A percentile compares a stretch with the other conserved stretches of the same genome.
Conservation (phyloP, 2,888 invertebrate genomes). For the Argyresthia albistria region DNA sequence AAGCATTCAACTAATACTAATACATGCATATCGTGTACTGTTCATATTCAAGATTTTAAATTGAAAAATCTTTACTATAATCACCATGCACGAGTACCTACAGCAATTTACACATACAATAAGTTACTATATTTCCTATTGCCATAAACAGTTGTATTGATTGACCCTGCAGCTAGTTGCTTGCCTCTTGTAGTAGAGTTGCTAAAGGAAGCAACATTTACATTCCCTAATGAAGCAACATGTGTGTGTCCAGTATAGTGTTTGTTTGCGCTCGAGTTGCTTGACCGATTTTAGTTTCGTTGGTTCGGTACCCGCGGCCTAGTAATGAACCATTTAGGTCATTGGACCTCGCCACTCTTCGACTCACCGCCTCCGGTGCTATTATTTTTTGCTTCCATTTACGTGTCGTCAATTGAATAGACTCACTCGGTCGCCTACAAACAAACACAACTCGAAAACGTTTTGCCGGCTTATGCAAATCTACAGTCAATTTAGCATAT, state of each 20-base stretch:
- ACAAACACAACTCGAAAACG: conserved; percentile 24
- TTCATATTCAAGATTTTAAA: too few species aligned
- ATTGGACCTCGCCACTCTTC: conserved; percentile 66
- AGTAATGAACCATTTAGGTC: conserved; percentile 66
- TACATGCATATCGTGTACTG: not conserved
- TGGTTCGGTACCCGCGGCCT: conserved; percentile 35
- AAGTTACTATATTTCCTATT: conserved; percentile 13
- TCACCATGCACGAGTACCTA: too few species aligned
- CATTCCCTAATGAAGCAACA: too few species aligned
- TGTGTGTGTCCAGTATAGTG: too few species aligned
- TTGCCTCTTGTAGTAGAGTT: too few species aligned
- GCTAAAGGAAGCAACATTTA: too few species aligned
- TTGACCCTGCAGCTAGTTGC: not conserved
- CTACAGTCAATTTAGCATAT: conserved; percentile 21
- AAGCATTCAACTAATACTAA: conserved; percentile 20
- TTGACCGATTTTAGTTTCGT: conserved; percentile 61
- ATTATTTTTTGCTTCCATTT: conserved; percentile 51
- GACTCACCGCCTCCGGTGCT: conserved; percentile 37
- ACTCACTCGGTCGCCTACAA: conserved; percentile 39
- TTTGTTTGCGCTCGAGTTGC: conserved; percentile 14
- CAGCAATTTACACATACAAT: too few species aligned
- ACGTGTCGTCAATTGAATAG: conserved; percentile 45
- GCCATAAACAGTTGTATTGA: conserved; percentile 7
- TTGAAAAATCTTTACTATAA: too few species aligned
- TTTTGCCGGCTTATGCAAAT: conserved; percentile 18